Conservation (phyloP, 2,888 invertebrate genomes). For the Dinocampus coccinellae region DNA sequence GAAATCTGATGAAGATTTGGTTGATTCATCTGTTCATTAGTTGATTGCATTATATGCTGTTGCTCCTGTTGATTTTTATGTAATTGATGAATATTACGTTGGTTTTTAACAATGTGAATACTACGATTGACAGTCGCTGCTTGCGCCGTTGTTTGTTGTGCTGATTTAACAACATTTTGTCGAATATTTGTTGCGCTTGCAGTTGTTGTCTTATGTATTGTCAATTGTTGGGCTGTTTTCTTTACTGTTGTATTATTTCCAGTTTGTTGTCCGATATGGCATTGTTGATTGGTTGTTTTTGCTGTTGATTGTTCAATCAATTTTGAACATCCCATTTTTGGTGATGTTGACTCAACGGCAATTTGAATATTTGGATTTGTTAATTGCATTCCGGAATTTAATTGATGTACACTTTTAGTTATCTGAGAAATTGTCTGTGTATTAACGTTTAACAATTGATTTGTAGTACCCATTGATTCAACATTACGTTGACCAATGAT, state of each 20-base stretch:
- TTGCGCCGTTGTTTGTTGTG: constrained; percentile 28
- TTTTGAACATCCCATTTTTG: constrained; percentile 14
- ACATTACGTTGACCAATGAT: constrained; percentile 37
- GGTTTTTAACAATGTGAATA: constrained; percentile 56
- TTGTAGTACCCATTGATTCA: not conserved
- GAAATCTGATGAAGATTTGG: constrained; percentile 63
- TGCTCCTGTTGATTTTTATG: constrained; percentile 39
- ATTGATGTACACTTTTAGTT: constrained; percentile 40
- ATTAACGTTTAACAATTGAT: constrained; percentile 24
- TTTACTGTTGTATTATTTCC: constrained; percentile 40
- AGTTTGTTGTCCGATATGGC: constrained; percentile 31
- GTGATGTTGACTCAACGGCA: constrained; percentile 37
- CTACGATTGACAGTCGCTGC: constrained; percentile 50
- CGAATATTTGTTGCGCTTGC: constrained; percentile 6
- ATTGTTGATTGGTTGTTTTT: constrained; percentile 33
- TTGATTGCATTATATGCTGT: constrained; percentile 22
- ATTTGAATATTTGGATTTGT: constrained; percentile 42
- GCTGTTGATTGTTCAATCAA: constrained; percentile 21
- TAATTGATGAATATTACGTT: constrained; percentile 54
- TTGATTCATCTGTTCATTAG: constrained; percentile 54
- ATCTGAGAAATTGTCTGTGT: constrained; percentile 30
- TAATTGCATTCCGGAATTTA: constrained; percentile 43
- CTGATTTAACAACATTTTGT: not conserved
- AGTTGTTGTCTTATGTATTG: constrained; percentile 38
- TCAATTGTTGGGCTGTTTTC: constrained; percentile 11